Evolutionary conservation across 2,113 vertebrate genomes (phyloP).

Genomic region (Labeo catla): DNA sequence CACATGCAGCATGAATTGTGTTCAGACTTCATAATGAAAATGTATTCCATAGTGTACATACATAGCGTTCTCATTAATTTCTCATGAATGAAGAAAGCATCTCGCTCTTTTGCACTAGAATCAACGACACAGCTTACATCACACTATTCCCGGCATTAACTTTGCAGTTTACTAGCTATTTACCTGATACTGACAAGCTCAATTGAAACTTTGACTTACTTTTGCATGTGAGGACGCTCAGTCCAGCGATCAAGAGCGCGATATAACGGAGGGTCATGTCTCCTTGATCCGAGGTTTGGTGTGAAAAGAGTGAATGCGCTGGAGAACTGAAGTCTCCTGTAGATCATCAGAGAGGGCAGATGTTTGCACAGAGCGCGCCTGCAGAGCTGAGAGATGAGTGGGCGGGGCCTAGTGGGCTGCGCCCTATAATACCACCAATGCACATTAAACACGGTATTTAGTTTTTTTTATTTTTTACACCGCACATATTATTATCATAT

Average conservation of each 20-base stretch:
- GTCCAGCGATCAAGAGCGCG: constrained; percentile 59
- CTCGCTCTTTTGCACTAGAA: background rate
- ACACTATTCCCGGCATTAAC: background rate
- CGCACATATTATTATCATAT: background rate
- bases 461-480: background rate
- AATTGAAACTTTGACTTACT: constrained; percentile 65
- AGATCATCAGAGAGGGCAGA: constrained; percentile 27
- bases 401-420: constrained; percentile 32
- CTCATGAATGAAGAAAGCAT: background rate
- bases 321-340: constrained; percentile 38
- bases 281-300: constrained; percentile 12
- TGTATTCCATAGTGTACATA: background rate
- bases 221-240: constrained; percentile 66
- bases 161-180: background rate
- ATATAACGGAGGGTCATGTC: constrained; percentile 64
- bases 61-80: background rate
- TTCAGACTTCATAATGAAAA: background rate
- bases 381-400: background rate
- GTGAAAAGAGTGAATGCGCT: constrained; percentile 31
- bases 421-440: background rate
- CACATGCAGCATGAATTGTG: background rate
- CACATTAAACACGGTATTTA: background rate
- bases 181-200: background rate
- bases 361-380: constrained; percentile 23
- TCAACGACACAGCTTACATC: background rate